phyloP scores from a whole-genome alignment of 2,113 vertebrate genomes.

The Pterocles burchelli region DNA sequence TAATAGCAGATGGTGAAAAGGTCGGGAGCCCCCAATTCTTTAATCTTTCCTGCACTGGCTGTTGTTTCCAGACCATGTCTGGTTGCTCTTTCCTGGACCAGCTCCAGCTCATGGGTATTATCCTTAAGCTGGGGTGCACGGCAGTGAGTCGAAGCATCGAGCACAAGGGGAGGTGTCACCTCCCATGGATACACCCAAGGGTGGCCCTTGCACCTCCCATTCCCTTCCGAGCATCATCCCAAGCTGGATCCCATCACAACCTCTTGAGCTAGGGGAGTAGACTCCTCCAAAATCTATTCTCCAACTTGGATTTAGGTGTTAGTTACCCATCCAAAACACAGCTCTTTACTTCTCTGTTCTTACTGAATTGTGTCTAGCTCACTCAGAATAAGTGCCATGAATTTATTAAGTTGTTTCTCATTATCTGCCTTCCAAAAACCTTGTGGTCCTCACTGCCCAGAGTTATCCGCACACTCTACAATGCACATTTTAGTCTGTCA shows the following conservation, averaged over 20 bases:
- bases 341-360: neutral
- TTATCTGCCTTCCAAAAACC: neutral
- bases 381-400: neutral
- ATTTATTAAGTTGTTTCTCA: neutral
- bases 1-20: conserved; percentile 34
- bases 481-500: neutral
- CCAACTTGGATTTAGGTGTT: neutral
- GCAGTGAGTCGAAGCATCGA: fast-evolving
- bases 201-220: neutral
- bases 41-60: neutral
- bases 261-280: neutral
- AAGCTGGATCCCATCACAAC: neutral
- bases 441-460: neutral
- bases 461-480: neutral
- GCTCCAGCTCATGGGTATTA: neutral
- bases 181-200: neutral
- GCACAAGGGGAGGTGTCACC: neutral
- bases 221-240: neutral
- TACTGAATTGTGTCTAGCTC: neutral
- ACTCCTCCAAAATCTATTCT: neutral
- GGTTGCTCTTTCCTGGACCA: conserved; percentile 21
- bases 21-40: conserved; percentile 16
- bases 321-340: neutral
- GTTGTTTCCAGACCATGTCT: conserved; percentile 18
- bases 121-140: neutral